Base-by-base conservation (phyloP, 2,888 invertebrate species). In the Chromoteleia sp. region DNA sequence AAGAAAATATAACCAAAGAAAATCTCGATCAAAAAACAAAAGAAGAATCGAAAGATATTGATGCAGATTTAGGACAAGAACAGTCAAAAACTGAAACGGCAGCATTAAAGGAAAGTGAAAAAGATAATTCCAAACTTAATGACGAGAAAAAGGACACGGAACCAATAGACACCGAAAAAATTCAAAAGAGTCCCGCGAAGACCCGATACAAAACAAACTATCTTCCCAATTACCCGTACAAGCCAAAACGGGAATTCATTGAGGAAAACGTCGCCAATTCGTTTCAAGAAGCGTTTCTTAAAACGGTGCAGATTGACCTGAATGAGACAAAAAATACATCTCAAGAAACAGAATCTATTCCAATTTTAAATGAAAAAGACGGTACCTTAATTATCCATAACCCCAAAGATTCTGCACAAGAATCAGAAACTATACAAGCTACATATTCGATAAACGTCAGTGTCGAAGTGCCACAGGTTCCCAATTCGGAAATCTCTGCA, bases 231-330 rank as follows among this genome's bases (percentile, higher is more conserved):
- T 85, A 84, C 1, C 84, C 85, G 8, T 61, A 83, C 36, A 89
- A 88, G 73, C 71, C 74, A 6, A 88, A 83, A 56, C 87, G 87
- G 33, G 86, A 86, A 59, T 84, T 86, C 0, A 73, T 77, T 2
- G 88, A 89, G 10, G 88, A 89, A 7, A 85, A 84, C 25, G 82
- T 87, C 1, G 65, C 85, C 6, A 88, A 89, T 80, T 85, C 88
- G 48, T 89, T 88, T 58, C 91, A 90, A 56, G 90, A 90, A 70
- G 88, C 88, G 33, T 88, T 89, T 79, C 71, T 88, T 36, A 88
- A 90, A 73, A 90, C 90, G 41, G 83, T 89, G 39, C 86, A 88
- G 6, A 87, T 87, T 14, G 89, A 89, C 33, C 86, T 87, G 6
- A 81, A 74, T 6, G 75, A 68, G 5, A 43, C 61, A 0, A 82